phyloP scores from a whole-genome alignment of 92 coral and sea anemone species.

The Porites divaricata region DNA sequence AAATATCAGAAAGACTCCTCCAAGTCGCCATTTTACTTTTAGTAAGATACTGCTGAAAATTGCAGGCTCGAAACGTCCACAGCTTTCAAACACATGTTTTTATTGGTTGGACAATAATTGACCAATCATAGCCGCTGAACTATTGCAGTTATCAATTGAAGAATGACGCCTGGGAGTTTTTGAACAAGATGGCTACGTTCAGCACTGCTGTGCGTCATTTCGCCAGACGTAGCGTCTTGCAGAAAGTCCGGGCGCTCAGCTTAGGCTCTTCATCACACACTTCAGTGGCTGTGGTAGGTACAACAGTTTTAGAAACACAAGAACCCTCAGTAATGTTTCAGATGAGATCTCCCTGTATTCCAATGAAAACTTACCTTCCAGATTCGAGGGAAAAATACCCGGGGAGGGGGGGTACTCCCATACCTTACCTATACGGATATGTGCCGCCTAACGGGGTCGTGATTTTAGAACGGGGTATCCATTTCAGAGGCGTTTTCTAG shows the following conservation, averaged over 20 bases:
- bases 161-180: constrained; percentile 11
- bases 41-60: neutral
- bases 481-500: no score
- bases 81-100: neutral
- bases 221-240: neutral
- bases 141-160: neutral
- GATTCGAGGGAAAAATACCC: no score
- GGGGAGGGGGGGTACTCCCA: no score
- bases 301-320: neutral
- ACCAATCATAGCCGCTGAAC: constrained; percentile 9
- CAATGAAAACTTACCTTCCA: no score
- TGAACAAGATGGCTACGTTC: constrained; percentile 14
- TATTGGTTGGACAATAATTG: neutral
- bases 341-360: no score
- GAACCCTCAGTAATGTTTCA: no score
- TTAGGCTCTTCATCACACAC: constrained; percentile 34
- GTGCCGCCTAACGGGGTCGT: no score
- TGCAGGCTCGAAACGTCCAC: neutral
- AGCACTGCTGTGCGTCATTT: neutral
- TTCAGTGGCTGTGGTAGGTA: constrained; percentile 84
- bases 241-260: constrained; percentile 8
- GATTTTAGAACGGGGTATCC: no score
- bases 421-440: no score
- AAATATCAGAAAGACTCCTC: neutral
- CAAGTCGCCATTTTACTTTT: constrained; percentile 37